Percentiles rank a stretch among this genome's conserved stretches.
phyloP scores from a whole-genome alignment of 2,113 vertebrate genomes.

The Lipotes vexillifer region DNA sequence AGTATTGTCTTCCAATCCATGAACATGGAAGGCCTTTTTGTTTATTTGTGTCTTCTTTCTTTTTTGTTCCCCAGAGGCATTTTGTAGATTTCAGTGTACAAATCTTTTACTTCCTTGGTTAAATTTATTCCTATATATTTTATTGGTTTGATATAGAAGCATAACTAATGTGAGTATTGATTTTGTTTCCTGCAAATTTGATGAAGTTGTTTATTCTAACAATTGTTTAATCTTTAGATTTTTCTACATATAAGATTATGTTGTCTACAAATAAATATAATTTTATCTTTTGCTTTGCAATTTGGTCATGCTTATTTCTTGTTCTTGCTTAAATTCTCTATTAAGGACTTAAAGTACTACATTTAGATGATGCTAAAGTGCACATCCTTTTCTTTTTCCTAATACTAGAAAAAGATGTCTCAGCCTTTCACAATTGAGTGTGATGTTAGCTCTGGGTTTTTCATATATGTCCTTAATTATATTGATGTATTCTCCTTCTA shows the following conservation, averaged over 20 bases:
- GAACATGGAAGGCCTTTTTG: background rate
- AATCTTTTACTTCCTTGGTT: background rate
- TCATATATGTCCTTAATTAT: background rate
- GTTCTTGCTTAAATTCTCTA: background rate
- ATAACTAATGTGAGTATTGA: background rate
- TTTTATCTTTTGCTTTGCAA: background rate
- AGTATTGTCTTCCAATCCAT: background rate
- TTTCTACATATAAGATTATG: background rate
- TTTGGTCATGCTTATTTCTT: background rate
- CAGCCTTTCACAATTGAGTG: background rate
- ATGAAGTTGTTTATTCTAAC: background rate
- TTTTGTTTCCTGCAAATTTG: background rate
- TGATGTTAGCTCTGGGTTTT: background rate
- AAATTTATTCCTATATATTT: too few species aligned
- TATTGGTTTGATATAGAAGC: background rate
- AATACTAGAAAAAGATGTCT: background rate
- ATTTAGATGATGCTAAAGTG: background rate
- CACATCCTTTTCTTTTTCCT: background rate
- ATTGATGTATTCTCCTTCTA: background rate
- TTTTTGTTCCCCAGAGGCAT: background rate
- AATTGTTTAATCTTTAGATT: background rate
- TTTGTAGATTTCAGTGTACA: background rate
- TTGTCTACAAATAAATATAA: background rate
- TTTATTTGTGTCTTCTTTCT: background rate
- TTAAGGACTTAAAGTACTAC: background rate